Conservation (phyloP, 2,797 vertebrate species). For the Enteromius argenteus region DNA sequence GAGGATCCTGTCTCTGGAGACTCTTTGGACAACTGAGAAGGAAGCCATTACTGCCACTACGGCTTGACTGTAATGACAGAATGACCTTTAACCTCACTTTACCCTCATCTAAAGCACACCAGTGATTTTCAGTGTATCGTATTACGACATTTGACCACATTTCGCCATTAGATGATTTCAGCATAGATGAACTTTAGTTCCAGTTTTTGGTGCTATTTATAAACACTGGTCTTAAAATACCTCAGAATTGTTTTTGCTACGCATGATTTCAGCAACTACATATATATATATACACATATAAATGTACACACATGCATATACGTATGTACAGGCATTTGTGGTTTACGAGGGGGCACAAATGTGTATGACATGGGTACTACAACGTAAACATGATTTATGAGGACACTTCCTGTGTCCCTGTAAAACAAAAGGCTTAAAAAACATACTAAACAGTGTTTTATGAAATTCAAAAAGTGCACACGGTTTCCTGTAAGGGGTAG, state of each 20-base stretch:
- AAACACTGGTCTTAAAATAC: constrained; percentile 7
- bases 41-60: constrained; percentile 29
- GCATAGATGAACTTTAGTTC: constrained; percentile 13
- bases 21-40: constrained; percentile 29
- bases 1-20: constrained; percentile 13
- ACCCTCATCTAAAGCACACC: constrained; percentile 14
- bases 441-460: too few relatives aligned
- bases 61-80: constrained; percentile 27
- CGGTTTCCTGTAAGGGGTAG: too few relatives aligned
- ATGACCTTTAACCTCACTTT: constrained; percentile 28
- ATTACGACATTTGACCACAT: constrained; percentile 36
- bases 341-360: too few relatives aligned
- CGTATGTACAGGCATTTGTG: too few relatives aligned
- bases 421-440: too few relatives aligned
- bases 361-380: too few relatives aligned
- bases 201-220: constrained; percentile 30
- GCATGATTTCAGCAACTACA: neutral
- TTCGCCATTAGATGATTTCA: constrained; percentile 17
- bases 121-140: neutral
- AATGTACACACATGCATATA: too few relatives aligned
- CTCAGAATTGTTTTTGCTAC: neutral
- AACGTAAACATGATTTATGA: too few relatives aligned
- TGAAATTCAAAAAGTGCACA: too few relatives aligned
- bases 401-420: too few relatives aligned
- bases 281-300: too few relatives aligned